Conservation (phyloP, 2,888 invertebrate genomes). For the Artemia sinica region DNA sequence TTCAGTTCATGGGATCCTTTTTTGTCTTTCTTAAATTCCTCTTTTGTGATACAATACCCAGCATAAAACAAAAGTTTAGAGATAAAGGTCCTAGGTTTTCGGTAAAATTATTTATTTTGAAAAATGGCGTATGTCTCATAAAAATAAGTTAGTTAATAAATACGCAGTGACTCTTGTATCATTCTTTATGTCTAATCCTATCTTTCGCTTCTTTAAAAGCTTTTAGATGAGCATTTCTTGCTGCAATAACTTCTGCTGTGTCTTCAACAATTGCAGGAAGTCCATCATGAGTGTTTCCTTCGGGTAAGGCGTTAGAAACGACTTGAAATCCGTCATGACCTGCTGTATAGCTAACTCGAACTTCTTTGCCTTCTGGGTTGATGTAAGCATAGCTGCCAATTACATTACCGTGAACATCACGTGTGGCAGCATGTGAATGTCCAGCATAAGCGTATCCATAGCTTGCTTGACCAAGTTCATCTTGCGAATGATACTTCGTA, state of each 20-base stretch:
- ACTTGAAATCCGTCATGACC: conserved; percentile 27
- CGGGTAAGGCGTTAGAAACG: conserved; percentile 27
- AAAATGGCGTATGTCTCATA: neutral
- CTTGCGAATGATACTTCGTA: conserved; percentile 26
- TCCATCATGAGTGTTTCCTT: conserved; percentile 26
- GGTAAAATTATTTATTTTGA: too few relatives aligned
- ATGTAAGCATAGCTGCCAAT: conserved; percentile 26
- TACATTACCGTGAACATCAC: conserved; percentile 25
- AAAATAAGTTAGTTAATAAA: conserved; percentile 11
- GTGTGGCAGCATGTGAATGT: conserved; percentile 26
- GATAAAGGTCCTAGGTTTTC: too few relatives aligned
- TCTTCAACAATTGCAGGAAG: conserved; percentile 22
- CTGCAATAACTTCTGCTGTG: conserved; percentile 26
- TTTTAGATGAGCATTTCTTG: conserved; percentile 25
- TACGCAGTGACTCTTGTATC: neutral
- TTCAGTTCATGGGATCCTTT: too few relatives aligned
- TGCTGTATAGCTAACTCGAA: conserved; percentile 26
- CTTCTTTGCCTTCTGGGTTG: conserved; percentile 27
- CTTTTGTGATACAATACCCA: too few relatives aligned
- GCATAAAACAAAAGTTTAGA: too few relatives aligned
- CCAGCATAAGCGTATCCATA: conserved; percentile 27
- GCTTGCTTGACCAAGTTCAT: conserved; percentile 26
- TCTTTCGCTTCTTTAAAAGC: neutral
- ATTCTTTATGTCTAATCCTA: neutral
- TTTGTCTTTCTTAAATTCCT: too few relatives aligned